Evolutionary conservation across 2,113 vertebrate species (phyloP), one percentile per base, ranked within the genome.

Genomic region (Loxodonta africana): DNA sequence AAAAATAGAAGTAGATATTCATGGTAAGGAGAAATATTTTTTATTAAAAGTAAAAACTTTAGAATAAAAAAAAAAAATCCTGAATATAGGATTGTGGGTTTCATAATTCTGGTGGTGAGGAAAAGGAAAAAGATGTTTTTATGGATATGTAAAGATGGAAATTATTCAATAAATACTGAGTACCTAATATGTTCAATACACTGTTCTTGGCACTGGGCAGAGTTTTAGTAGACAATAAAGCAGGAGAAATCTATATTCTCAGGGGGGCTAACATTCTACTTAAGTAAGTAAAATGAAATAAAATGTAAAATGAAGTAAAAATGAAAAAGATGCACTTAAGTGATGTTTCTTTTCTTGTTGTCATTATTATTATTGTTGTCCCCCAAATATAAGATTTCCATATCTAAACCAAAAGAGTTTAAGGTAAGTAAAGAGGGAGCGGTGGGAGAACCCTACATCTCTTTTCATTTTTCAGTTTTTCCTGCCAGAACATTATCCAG

Each of bases 1-100:
- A 97, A 25, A 93, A 85, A 62, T 25, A 97, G 28, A 93, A 85
- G 10, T 67, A 94, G 63, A 87, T 90, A 87, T 65, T 71, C 86
- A 82, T 62, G 83, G 28, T 44, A 84, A 74, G 14, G 81, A 84
- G 7, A 88, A 89, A 85, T 37, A 1, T 65, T 93, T 93, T 69
- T 95, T 83, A 20, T 25, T 89, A 73, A 92, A 87, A 88, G 81
- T 46, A n/a, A 90, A 93, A 53, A 87, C 91, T 18, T 8, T 60
- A 15, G 11, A 85, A 41, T 48, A 82, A 92, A 53, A 46, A 23
- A 69, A 82, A 92, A 53, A 46, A 23, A 69, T 53, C 33, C 6
- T 78, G 25, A 53, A 51, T 88, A 80, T 33, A 74, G 37, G 5
- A 11, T 21, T 37, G 2, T 60, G 11, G 30, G 11, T 10, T 90